Percentiles rank a stretch among this genome's conserved stretches.
Evolutionary conservation across 2,797 vertebrate genomes (phyloP).

Genomic region (Telmatherina bonti): DNA sequence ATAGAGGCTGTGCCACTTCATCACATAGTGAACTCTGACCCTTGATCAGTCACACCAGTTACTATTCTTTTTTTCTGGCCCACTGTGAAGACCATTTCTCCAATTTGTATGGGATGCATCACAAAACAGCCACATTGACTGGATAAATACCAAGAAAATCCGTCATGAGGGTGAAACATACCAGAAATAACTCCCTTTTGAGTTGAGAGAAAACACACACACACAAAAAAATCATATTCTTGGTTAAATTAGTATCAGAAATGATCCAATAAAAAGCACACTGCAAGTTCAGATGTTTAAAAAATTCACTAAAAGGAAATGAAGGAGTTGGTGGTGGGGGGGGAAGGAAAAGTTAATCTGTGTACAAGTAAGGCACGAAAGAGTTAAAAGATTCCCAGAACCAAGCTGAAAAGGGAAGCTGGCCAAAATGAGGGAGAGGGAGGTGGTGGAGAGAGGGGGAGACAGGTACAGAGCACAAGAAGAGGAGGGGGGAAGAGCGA

Average conservation of each 20-base stretch:
- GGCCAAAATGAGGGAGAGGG: constrained; percentile 71
- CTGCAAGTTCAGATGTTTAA: constrained; percentile 6
- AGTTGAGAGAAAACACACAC: constrained; percentile 10
- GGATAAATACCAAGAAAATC: constrained; percentile 61
- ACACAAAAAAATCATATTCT: constrained; percentile 28
- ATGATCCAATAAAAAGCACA: constrained; percentile 9
- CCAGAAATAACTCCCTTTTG: constrained; percentile 51
- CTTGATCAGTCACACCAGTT: constrained; percentile 81
- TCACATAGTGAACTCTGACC: constrained; percentile 80
- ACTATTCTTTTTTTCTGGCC: constrained; percentile 75
- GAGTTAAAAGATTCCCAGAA: constrained; percentile 65
- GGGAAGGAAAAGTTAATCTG: constrained; percentile 25
- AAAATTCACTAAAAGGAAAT: constrained; percentile 15
- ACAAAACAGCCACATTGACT: constrained; percentile 71
- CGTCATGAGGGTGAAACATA: constrained; percentile 57
- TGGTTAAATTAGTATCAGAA: constrained; percentile 19
- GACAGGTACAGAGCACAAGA: constrained; percentile 74
- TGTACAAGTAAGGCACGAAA: constrained; percentile 51
- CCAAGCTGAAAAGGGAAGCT: constrained; percentile 62
- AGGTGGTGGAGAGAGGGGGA: constrained; percentile 67
- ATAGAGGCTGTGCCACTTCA: constrained; percentile 81
- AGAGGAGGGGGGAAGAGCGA: constrained; percentile 20
- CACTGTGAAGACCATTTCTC: constrained; percentile 69
- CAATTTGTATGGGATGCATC: constrained; percentile 81
- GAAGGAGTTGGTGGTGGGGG: neutral